Percentiles rank a stretch among this genome's conserved stretches.
These are phyloP conservation scores for Corticium candelabrum DNA, from an alignment of 37 sponge, comb jelly and placozoan species.

Conservation along the genomic window DNA sequence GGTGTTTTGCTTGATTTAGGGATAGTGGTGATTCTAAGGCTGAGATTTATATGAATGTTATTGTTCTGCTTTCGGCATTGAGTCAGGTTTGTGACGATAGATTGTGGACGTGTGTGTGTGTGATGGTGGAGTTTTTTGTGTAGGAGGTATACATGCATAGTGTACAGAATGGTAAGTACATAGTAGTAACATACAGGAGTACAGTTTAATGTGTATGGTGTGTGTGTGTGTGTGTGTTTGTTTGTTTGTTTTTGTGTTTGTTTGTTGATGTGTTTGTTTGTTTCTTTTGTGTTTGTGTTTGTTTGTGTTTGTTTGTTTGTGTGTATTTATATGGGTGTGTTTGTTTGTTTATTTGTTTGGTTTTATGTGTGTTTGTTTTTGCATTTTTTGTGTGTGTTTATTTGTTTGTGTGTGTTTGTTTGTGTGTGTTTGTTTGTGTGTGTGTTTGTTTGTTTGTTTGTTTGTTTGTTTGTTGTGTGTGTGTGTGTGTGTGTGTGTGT, in stretches of 20 bases:
- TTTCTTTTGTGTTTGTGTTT: neutral
- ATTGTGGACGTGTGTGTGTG: neutral
- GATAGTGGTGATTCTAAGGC: constrained; percentile 34
- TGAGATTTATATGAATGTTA: constrained; percentile 47
- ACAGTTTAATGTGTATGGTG: neutral
- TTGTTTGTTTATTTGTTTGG: too few relatives aligned
- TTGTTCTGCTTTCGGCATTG: constrained; percentile 39
- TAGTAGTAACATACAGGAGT: too few relatives aligned
- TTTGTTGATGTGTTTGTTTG: neutral
- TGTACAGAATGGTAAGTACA: too few relatives aligned
- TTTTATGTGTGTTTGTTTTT: too few relatives aligned
- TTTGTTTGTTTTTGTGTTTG: neutral
- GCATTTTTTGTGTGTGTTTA: too few relatives aligned
- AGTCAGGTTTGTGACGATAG: constrained; percentile 46
- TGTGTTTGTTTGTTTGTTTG: too few relatives aligned
- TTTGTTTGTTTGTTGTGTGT: too few relatives aligned
- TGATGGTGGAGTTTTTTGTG: neutral
- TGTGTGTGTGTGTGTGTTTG: neutral
- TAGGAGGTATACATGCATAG: constrained; percentile 19
- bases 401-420: too few relatives aligned
- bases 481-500: constrained; percentile 11
- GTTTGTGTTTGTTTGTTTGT: constrained; percentile 14
- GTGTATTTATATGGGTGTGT: too few relatives aligned
- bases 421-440: too few relatives aligned
- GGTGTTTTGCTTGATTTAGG: constrained; percentile 13